Percentiles rank a stretch among this genome's conserved stretches.
phyloP scores from a whole-genome alignment of 1,140 invertebrate genomes.

The Melanaphis sacchari region DNA sequence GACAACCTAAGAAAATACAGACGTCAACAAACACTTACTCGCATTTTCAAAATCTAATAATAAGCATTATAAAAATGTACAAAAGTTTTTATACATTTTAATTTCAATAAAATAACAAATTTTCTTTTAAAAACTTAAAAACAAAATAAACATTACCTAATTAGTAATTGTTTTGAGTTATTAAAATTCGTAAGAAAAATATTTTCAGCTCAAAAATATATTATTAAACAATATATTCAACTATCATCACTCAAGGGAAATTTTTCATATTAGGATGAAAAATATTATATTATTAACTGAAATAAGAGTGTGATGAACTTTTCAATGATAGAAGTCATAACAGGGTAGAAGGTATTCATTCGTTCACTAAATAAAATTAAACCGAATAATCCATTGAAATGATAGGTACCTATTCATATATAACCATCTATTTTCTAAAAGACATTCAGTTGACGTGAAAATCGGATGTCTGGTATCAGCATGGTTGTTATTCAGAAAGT shows the following conservation, averaged over 20 bases:
- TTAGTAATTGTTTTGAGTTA: background rate
- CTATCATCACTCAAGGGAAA: background rate
- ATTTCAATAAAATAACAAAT: background rate
- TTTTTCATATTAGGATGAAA: background rate
- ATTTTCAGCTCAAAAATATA: background rate
- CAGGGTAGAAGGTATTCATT: background rate
- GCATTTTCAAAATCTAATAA: background rate
- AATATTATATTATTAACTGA: background rate
- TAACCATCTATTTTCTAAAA: background rate
- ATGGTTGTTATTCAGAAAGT: background rate
- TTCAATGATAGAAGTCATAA: background rate
- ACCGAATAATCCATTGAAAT: background rate
- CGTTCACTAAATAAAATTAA: background rate
- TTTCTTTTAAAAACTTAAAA: background rate
- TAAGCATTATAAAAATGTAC: background rate
- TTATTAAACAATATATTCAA: background rate
- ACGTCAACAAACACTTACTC: background rate
- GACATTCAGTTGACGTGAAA: conserved; percentile 37
- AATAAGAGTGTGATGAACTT: background rate
- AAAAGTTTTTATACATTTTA: background rate
- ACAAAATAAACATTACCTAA: background rate
- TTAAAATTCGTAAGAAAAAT: background rate
- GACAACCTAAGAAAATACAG: background rate
- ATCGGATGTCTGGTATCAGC: background rate
- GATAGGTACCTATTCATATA: background rate